Percentiles rank a stretch among this genome's conserved stretches.
phyloP scores from a whole-genome alignment of 2,888 invertebrate genomes.

The Arenicola marina region DNA sequence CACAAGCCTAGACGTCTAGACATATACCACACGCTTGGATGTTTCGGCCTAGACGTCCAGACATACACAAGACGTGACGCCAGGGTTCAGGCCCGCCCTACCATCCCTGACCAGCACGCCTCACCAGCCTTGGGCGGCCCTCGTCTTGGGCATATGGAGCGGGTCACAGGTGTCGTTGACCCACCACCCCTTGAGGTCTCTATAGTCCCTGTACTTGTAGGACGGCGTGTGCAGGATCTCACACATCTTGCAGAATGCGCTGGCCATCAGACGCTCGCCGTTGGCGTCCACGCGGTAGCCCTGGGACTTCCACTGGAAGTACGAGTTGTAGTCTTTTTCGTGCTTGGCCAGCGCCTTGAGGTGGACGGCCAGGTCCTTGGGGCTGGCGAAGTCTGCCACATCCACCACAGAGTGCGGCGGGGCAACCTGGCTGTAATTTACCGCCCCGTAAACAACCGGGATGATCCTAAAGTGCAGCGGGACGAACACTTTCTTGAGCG shows the following conservation, averaged over 20 bases:
- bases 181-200: conserved; percentile 19
- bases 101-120: too few relatives aligned
- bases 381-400: conserved; percentile 89
- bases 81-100: too few relatives aligned
- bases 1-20: too few relatives aligned
- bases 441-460: conserved; percentile 31
- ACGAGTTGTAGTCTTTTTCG: conserved; percentile 88
- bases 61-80: too few relatives aligned
- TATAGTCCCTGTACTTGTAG: background rate
- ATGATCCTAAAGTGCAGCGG: conserved; percentile 14
- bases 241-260: conserved; percentile 19
- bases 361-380: conserved; percentile 85
- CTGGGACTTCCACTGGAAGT: conserved; percentile 66
- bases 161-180: conserved; percentile 12
- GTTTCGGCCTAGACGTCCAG: too few relatives aligned
- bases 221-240: conserved; percentile 11
- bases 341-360: conserved; percentile 82
- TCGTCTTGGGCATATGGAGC: too few relatives aligned
- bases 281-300: background rate
- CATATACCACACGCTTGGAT: too few relatives aligned
- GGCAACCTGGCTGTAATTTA: conserved; percentile 19
- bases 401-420: conserved; percentile 79
- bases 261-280: background rate
- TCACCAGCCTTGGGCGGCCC: too few relatives aligned
- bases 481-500: conserved; percentile 33